phyloP scores from a whole-genome alignment of 2,113 vertebrate genomes.

The Anguilla japonica region DNA sequence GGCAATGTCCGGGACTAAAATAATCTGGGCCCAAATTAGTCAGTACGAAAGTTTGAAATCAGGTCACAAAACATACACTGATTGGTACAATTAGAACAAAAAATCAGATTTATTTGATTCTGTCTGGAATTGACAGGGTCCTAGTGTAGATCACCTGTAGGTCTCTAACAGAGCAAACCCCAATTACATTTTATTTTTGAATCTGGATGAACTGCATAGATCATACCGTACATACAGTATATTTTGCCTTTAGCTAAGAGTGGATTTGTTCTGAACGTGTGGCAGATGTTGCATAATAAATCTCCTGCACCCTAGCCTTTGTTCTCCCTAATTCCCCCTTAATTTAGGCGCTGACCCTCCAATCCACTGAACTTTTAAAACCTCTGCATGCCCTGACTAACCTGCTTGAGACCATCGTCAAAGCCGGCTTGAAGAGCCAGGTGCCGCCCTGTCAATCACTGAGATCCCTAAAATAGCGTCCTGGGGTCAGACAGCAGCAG shows the following conservation, averaged over 20 bases:
- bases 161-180: too few species aligned
- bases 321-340: neutral
- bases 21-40: neutral
- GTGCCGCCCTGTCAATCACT: neutral
- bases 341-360: neutral
- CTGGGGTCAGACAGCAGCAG: neutral
- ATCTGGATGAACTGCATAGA: too few species aligned
- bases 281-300: neutral
- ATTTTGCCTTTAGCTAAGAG: too few species aligned
- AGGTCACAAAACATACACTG: neutral
- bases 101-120: neutral
- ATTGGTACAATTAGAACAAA: neutral
- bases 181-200: too few species aligned
- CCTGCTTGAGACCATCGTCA: neutral
- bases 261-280: neutral
- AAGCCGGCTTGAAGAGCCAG: neutral
- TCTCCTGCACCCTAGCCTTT: neutral
- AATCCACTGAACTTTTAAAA: neutral
- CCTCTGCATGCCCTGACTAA: neutral
- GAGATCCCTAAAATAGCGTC: neutral
- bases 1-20: neutral
- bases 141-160: too few species aligned
- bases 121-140: too few species aligned
- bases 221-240: too few species aligned
- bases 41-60: neutral